A percentile compares a stretch with the other conserved stretches of the same genome.
phyloP scores from a whole-genome alignment of 2,888 invertebrate genomes.

The Lycocerus yunnanus region DNA sequence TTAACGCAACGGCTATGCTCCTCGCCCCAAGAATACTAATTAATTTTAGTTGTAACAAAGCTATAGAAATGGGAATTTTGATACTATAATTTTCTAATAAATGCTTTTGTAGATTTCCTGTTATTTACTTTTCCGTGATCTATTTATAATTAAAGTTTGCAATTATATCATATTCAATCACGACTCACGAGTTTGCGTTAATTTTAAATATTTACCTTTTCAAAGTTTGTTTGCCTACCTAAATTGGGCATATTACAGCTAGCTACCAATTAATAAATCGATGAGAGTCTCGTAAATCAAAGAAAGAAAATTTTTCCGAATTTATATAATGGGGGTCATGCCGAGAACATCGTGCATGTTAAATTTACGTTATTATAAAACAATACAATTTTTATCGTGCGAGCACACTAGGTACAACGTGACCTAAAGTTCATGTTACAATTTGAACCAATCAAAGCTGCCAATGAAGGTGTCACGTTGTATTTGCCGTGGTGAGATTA shows the following conservation, averaged over 20 bases:
- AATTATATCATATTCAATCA: neutral
- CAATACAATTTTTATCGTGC: neutral
- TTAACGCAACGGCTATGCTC: no score
- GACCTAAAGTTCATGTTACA: constrained; percentile 44
- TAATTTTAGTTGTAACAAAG: no score
- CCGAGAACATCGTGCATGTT: neutral
- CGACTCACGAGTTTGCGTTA: neutral
- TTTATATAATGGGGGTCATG: neutral
- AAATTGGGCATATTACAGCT: neutral
- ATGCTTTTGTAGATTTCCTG: neutral
- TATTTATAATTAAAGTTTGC: neutral
- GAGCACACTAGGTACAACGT: constrained; percentile 47
- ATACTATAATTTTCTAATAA: neutral
- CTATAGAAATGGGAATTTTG: neutral
- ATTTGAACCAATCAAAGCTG: constrained; percentile 40
- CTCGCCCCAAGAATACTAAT: no score
- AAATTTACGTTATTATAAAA: neutral
- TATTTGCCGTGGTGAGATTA: constrained; percentile 23
- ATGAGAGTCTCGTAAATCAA: no score
- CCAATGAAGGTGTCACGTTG: constrained; percentile 45
- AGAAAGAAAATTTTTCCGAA: neutral
- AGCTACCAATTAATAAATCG: neutral
- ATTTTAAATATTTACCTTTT: neutral
- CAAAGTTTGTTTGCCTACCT: neutral
- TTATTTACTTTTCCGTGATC: neutral